A percentile compares a stretch with the other conserved stretches of the same genome.
Evolutionary conservation across 2,113 vertebrate species (phyloP).

Genomic region (Empidonax traillii): DNA sequence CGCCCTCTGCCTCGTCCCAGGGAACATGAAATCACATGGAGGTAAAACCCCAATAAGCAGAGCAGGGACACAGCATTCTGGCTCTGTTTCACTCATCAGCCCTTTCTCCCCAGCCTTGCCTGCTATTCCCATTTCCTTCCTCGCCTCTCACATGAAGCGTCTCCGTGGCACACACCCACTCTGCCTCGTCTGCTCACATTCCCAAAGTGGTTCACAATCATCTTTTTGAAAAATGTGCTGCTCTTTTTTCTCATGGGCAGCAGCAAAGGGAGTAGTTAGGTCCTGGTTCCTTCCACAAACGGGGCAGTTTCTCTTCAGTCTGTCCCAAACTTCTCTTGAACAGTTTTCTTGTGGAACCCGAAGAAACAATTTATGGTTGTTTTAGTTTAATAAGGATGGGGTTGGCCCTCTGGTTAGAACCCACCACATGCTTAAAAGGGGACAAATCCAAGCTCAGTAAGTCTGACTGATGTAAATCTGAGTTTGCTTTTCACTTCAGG

Average conservation of each 20-base stretch:
- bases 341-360: background rate
- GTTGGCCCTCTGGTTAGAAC: background rate
- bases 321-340: background rate
- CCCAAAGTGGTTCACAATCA: background rate
- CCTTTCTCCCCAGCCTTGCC: background rate
- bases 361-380: background rate
- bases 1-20: background rate
- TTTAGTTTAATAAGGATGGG: background rate
- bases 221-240: background rate
- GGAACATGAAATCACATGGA: rapidly evolving
- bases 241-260: background rate
- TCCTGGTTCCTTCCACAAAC: background rate
- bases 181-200: background rate
- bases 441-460: background rate
- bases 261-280: background rate
- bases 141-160: background rate
- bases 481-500: background rate
- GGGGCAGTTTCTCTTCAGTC: background rate
- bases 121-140: conserved; percentile 55
- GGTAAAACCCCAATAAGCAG: background rate
- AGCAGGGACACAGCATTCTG: background rate
- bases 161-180: background rate
- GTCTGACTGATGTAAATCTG: background rate
- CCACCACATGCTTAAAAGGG: background rate
- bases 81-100: conserved; percentile 29